Evolutionary conservation across 2,888 invertebrate genomes (phyloP).

Genomic region (Phytoseiulus persimilis): DNA sequence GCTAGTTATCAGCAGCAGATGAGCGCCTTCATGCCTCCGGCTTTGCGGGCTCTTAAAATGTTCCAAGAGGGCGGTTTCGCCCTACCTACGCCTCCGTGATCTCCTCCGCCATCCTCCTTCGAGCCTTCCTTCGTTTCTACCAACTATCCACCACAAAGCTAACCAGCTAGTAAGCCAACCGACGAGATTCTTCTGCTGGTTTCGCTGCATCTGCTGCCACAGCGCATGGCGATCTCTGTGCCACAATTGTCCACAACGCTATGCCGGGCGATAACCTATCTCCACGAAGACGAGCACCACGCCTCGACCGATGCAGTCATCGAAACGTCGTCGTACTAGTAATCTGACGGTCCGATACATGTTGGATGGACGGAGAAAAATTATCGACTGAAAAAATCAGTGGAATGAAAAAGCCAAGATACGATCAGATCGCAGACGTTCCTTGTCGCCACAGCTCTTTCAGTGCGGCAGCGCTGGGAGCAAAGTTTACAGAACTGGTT

Average conservation of each 20-base stretch:
- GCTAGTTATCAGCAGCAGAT: constrained; percentile 34
- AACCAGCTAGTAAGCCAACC: neutral
- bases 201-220: neutral
- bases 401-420: neutral
- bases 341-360: neutral
- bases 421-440: neutral
- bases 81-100: constrained; percentile 36
- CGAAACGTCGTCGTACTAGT: neutral
- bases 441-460: neutral
- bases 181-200: neutral
- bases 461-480: neutral
- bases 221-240: neutral
- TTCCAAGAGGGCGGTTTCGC: constrained; percentile 35
- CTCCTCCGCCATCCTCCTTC: neutral
- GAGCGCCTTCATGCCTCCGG: constrained; percentile 12
- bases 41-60: constrained; percentile 26
- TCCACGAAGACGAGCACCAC: neutral
- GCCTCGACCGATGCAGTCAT: neutral
- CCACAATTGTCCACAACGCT: neutral
- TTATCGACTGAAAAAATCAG: neutral
- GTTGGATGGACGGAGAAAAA: too few relatives aligned
- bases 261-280: neutral
- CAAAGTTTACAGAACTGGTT: neutral
- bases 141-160: neutral
- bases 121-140: neutral